Conservation (phyloP, 1,140 invertebrate species). For the Diorhabda elongata region DNA sequence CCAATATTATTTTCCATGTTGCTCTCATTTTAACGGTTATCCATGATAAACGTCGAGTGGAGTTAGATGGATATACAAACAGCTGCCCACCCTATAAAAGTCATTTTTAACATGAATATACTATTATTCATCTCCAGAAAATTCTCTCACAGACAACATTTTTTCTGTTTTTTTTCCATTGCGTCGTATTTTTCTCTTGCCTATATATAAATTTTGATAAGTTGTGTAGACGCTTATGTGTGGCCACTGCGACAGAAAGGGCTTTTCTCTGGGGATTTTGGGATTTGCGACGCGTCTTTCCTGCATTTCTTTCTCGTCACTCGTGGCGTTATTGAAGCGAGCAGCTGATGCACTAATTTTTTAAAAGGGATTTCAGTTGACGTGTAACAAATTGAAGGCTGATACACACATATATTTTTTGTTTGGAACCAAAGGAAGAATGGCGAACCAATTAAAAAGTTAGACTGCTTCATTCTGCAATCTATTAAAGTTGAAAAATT, state of each 20-base stretch:
- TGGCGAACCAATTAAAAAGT: slow-evolving; percentile 2
- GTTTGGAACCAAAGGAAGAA: background rate
- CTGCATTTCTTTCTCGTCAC: slow-evolving; percentile 26
- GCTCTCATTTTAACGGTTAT: background rate
- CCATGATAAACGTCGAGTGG: background rate
- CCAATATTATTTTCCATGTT: too few species aligned
- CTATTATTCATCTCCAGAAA: background rate
- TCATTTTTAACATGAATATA: slow-evolving; percentile 1
- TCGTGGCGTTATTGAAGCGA: slow-evolving; percentile 19
- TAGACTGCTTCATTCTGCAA: slow-evolving; percentile 2
- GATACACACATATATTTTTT: background rate
- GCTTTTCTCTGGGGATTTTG: slow-evolving; percentile 27
- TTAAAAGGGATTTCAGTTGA: slow-evolving; percentile 21
- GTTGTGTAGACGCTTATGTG: slow-evolving; percentile 29
- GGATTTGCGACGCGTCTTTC: slow-evolving; percentile 26
- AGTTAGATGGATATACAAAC: background rate
- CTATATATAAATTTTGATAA: slow-evolving; percentile 24
- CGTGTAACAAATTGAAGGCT: slow-evolving; percentile 24
- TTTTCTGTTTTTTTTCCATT: background rate
- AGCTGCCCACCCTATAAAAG: background rate
- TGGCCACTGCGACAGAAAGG: slow-evolving; percentile 24
- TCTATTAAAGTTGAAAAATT: background rate
- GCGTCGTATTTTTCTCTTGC: background rate
- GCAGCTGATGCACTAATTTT: slow-evolving; percentile 24
- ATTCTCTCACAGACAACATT: background rate